A percentile compares a stretch with the other conserved stretches of the same genome.
These are phyloP conservation scores for Diloba caeruleocephala DNA, from an alignment of 2,888 invertebrate genomes.

Conservation along the genomic window DNA sequence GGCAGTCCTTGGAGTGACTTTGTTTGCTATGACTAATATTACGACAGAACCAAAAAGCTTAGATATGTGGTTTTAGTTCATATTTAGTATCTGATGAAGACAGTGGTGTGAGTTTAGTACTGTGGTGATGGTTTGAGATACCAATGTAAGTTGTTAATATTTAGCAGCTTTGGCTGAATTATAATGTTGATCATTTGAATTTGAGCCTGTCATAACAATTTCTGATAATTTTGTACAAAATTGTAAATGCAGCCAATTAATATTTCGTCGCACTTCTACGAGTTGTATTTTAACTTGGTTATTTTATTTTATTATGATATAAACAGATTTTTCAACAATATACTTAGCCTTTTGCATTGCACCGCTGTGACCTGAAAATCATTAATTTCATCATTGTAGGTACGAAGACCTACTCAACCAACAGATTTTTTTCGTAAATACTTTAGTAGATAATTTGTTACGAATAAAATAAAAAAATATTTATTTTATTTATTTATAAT, in stretches of 20 bases:
- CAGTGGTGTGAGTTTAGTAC: slow-evolving; percentile 52
- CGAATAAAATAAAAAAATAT: neutral
- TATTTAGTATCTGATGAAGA: slow-evolving; percentile 48
- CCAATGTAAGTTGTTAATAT: slow-evolving; percentile 15
- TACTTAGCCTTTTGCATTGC: slow-evolving; percentile 29
- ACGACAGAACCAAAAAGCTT: slow-evolving; percentile 45
- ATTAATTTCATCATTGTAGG: slow-evolving; percentile 9
- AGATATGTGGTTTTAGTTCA: slow-evolving; percentile 56
- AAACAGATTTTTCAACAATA: neutral
- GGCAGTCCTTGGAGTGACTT: slow-evolving; percentile 53
- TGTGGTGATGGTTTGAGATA: neutral
- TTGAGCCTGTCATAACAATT: neutral
- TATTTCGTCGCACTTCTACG: too few relatives aligned
- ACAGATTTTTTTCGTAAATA: neutral
- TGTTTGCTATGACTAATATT: slow-evolving; percentile 60
- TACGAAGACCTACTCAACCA: slow-evolving; percentile 14
- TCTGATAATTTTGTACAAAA: neutral
- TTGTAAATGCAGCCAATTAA: neutral
- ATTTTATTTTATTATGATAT: neutral
- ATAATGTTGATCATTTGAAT: neutral
- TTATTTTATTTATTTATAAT: neutral
- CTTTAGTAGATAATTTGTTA: neutral
- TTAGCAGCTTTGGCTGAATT: neutral
- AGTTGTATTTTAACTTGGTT: neutral
- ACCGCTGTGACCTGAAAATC: slow-evolving; percentile 42